Conservation (phyloP, 2,113 vertebrate genomes). For the Pygathrix nemaeus region DNA sequence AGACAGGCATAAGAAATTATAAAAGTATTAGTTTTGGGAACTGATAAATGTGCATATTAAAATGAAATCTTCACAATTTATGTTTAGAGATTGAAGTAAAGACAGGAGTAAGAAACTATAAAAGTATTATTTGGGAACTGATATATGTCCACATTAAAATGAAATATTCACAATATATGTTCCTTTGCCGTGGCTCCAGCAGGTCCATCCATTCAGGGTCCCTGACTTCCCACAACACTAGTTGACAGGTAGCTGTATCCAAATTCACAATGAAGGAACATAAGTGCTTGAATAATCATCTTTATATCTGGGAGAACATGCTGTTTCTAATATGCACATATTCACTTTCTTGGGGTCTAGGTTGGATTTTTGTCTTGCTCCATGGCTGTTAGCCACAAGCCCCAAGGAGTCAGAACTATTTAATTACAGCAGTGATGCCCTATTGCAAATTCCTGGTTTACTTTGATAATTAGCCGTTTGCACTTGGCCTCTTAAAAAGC, state of each 20-base stretch:
- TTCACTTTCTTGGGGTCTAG: background rate
- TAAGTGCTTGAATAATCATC: background rate
- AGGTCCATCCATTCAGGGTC: no score
- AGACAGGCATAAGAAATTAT: no score
- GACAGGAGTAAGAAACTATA: no score
- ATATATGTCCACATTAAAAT: no score
- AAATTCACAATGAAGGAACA: background rate
- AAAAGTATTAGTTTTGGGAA: no score
- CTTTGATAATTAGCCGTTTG: constrained; percentile 36
- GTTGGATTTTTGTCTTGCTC: background rate
- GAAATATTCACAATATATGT: no score
- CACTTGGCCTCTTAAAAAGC: background rate
- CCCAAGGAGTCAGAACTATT: background rate
- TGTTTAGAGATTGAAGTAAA: no score
- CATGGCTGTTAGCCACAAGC: background rate
- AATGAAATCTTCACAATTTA: no score
- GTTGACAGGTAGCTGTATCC: background rate
- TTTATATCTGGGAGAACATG: background rate
- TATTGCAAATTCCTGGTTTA: background rate
- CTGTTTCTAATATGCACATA: background rate
- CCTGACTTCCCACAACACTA: no score
- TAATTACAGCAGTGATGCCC: background rate
- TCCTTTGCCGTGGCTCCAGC: no score
- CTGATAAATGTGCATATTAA: no score
- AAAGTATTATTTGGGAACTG: no score